Evolutionary conservation across 2,797 vertebrate species (phyloP).

Genomic region (Echeneis naucrates): DNA sequence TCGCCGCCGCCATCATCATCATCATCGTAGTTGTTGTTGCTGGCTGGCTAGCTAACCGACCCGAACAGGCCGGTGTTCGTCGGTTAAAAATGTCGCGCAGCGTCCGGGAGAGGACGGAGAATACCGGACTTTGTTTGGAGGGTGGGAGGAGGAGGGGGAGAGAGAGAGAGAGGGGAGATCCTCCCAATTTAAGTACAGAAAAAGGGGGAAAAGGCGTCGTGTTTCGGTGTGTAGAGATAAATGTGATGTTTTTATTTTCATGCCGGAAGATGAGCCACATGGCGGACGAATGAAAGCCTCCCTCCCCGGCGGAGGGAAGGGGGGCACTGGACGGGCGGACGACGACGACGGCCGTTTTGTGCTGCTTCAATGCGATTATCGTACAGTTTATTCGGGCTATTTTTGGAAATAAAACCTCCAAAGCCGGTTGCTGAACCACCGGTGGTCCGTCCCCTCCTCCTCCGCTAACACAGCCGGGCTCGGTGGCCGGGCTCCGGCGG

Average conservation of each 20-base stretch:
- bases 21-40: no score
- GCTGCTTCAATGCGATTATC: slow-evolving; percentile 70
- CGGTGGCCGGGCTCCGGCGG: no score
- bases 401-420: slow-evolving; percentile 77
- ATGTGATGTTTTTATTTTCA: slow-evolving; percentile 73
- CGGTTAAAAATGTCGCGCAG: slow-evolving; percentile 35
- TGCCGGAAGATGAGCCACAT: slow-evolving; percentile 66
- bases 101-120: no score
- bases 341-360: slow-evolving; percentile 66
- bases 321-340: no score
- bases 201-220: slow-evolving; percentile 54
- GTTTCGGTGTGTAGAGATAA: slow-evolving; percentile 63
- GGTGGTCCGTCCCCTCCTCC: no score
- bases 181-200: no score
- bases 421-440: slow-evolving; percentile 23
- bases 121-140: no score
- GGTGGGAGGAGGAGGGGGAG: no score
- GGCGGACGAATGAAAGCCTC: slow-evolving; percentile 73
- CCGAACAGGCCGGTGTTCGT: slow-evolving; percentile 71
- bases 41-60: slow-evolving; percentile 80
- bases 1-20: slow-evolving; percentile 68
- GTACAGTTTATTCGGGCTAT: slow-evolving; percentile 77
- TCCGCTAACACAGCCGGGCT: no score
- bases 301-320: slow-evolving; percentile 67
- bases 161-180: no score